A percentile compares a stretch with the other conserved stretches of the same genome.
These are phyloP conservation scores for Pseudomyrmex concolor DNA, from an alignment of 1,140 invertebrate species.

Conservation along the genomic window DNA sequence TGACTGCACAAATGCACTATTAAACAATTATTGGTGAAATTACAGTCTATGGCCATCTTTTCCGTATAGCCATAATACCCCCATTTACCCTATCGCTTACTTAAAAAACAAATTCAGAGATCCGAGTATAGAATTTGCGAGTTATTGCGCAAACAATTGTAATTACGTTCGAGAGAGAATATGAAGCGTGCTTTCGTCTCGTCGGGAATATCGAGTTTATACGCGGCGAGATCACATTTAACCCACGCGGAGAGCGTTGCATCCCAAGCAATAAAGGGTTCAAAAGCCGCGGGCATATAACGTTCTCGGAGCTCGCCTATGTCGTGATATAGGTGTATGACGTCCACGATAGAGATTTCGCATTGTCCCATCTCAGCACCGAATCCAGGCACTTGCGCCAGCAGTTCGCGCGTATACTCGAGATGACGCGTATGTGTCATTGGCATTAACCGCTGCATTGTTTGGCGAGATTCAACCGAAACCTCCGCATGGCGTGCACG, in stretches of 20 bases:
- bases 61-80: too few species aligned
- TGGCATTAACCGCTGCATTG: slow-evolving; percentile 72
- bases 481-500: slow-evolving; percentile 43
- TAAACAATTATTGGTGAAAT: too few species aligned
- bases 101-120: not conserved
- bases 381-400: slow-evolving; percentile 44
- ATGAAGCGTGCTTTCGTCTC: not conserved
- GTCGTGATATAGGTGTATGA: slow-evolving; percentile 22
- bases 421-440: slow-evolving; percentile 71
- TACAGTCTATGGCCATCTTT: too few species aligned
- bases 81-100: not conserved
- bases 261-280: slow-evolving; percentile 26
- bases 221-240: slow-evolving; percentile 10
- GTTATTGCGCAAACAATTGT: not conserved
- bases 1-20: too few species aligned
- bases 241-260: not conserved
- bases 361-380: slow-evolving; percentile 56
- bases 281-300: not conserved
- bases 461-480: slow-evolving; percentile 67
- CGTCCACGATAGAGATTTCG: slow-evolving; percentile 64
- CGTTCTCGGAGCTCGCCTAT: slow-evolving; percentile 19
- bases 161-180: not conserved
- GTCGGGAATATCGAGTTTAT: not conserved
- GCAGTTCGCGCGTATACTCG: slow-evolving; percentile 52
- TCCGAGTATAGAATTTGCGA: too few species aligned